Conservation (phyloP, 2,797 vertebrate genomes). For the Poliocrania exsul region DNA sequence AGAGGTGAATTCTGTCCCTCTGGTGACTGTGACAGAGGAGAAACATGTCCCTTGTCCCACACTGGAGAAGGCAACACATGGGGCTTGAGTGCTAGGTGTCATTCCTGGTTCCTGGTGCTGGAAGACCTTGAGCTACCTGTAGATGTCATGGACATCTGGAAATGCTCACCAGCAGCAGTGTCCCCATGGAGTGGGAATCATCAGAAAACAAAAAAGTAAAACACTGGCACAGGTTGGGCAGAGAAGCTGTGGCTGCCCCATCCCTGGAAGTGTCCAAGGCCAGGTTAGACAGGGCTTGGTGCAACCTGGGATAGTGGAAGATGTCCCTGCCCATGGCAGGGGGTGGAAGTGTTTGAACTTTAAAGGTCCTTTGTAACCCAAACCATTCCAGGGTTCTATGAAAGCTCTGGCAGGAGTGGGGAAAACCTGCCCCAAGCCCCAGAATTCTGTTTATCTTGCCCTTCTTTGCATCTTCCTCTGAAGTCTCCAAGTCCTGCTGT, state of each 20-base stretch:
- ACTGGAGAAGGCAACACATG: fast-evolving
- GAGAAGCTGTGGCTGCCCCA: neutral
- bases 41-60: fast-evolving
- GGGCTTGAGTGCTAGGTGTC: neutral
- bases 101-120: neutral
- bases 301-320: fast-evolving
- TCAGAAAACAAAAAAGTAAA: too few species aligned
- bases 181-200: neutral
- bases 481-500: neutral
- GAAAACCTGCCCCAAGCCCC: neutral
- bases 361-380: neutral
- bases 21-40: neutral
- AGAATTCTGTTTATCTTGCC: neutral
- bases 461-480: neutral
- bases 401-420: neutral
- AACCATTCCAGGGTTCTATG: neutral
- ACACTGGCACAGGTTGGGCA: neutral
- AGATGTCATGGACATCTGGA: fast-evolving
- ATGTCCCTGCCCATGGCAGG: neutral
- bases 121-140: neutral
- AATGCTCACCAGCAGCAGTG: neutral
- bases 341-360: neutral
- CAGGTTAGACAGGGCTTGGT: fast-evolving
- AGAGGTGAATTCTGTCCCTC: neutral
- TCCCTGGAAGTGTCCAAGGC: neutral